Conservation (phyloP, 2,888 invertebrate species). For the Rutpela maculata region DNA sequence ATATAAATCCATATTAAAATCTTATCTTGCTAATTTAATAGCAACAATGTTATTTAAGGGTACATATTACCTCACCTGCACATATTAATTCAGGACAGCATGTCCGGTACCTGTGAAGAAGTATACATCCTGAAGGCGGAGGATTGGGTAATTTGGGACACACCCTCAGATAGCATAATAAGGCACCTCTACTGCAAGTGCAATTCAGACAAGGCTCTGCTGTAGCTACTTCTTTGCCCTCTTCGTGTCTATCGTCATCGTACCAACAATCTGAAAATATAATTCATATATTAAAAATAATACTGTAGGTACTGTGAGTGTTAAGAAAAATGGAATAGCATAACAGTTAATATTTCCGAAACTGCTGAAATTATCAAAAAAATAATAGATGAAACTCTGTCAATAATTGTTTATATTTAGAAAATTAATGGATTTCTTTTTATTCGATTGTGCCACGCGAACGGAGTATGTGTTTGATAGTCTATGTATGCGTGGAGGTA, state of each 20-base stretch:
- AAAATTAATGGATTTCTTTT: too few species aligned
- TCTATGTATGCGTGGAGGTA: too few species aligned
- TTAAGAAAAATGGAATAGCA: background rate
- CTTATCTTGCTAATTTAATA: too few species aligned
- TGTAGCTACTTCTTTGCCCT: constrained; percentile 81
- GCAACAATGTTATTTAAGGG: too few species aligned
- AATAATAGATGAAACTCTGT: background rate
- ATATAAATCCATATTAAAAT: too few species aligned
- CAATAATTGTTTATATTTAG: background rate
- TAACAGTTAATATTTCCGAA: background rate
- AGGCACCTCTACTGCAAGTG: constrained; percentile 82
- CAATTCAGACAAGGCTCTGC: constrained; percentile 87
- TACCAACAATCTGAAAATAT: constrained; percentile 81
- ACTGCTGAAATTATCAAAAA: background rate
- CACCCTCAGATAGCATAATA: constrained; percentile 86
- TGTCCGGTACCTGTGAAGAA: constrained; percentile 80
- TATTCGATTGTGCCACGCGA: too few species aligned
- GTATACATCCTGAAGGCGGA: constrained; percentile 84
- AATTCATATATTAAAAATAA: background rate
- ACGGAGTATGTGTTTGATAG: too few species aligned
- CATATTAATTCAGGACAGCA: constrained; percentile 90
- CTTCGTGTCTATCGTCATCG: constrained; percentile 81
- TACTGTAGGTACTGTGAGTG: too few species aligned
- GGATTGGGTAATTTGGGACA: constrained; percentile 86
- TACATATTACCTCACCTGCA: constrained; percentile 74